Evolutionary conservation across 2,797 vertebrate species (phyloP), one percentile per base, ranked within the genome.

Genomic region (Scyliorhinus canicula): DNA sequence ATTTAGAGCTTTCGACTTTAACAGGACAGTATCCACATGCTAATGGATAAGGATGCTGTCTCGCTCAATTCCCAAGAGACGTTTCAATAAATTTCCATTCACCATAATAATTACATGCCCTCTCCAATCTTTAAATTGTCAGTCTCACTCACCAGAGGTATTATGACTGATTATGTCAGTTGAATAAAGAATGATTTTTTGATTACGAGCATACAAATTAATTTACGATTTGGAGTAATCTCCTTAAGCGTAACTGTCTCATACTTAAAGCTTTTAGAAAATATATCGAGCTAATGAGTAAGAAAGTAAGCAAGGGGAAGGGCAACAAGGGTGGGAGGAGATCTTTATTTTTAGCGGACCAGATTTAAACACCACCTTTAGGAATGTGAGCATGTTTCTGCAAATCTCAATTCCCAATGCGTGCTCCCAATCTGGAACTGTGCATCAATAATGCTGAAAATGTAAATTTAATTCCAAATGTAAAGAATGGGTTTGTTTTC

Each of bases 211-310:
- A 28, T 52, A 55, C 84, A 55, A 86, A 86, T 86, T 55, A 52
- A 86, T 86, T 86, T 35, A 86, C 14, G 31, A 86, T 86, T 86
- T 86, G 84, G 84, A 86, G 47, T 86, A 55, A 86, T 86, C 84
- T 86, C 28, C 31, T 82, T 82, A 82, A 47, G 44, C 2, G 44
- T 55, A 86, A 86, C 50, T 86, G 26, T 28, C 84, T 31, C 55
- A 86, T 55, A 16, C 47, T 86, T 86, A 86, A 82, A 82, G 6
- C 44, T 82, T 82, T 82, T 24, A 82, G 40, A 47, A 55, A 86
- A 55, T n/a, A 19, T 8, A 86, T 74, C 52, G 28, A 35, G 12
- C 47, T 55, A 16, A 55, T 52, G 47, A 55, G 26, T 4, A 35
- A 82, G 77, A 9, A 47, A 47, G 40, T 24, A 8, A 82, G 40